Evolutionary conservation across 2,797 vertebrate genomes (phyloP).

Genomic region (Phataginus tricuspis): DNA sequence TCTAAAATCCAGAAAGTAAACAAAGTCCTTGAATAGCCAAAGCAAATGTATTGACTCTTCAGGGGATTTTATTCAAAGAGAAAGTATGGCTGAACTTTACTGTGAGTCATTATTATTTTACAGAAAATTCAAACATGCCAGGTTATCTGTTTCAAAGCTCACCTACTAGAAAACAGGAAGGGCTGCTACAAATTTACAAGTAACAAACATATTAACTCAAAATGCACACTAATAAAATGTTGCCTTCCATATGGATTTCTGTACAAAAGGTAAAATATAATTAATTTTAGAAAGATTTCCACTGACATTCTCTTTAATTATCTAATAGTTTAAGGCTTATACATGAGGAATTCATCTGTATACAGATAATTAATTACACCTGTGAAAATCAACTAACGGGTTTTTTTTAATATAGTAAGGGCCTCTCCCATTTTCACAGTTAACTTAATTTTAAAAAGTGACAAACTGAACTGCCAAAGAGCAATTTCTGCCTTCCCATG

Average conservation of each 20-base stretch:
- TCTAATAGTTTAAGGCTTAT: constrained; percentile 29
- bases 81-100: constrained; percentile 8
- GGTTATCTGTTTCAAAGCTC: constrained; percentile 42
- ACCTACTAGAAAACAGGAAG: constrained; percentile 23
- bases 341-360: constrained; percentile 13
- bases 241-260: constrained; percentile 25
- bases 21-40: constrained; percentile 59
- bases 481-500: neutral
- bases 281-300: constrained; percentile 53
- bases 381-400: constrained; percentile 5
- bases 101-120: constrained; percentile 50
- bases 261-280: constrained; percentile 44
- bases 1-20: constrained; percentile 42
- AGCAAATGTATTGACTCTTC: constrained; percentile 36
- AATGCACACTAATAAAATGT: neutral
- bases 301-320: constrained; percentile 21
- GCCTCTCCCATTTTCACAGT: constrained; percentile 25
- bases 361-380: constrained; percentile 25
- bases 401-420: constrained; percentile 1
- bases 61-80: constrained; percentile 34
- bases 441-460: constrained; percentile 22
- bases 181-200: neutral
- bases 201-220: constrained; percentile 41
- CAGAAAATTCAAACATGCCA: constrained; percentile 5
- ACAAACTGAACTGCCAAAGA: neutral